Evolutionary conservation across 2,113 vertebrate genomes (phyloP).

Genomic region (Chionodraco myersi): DNA sequence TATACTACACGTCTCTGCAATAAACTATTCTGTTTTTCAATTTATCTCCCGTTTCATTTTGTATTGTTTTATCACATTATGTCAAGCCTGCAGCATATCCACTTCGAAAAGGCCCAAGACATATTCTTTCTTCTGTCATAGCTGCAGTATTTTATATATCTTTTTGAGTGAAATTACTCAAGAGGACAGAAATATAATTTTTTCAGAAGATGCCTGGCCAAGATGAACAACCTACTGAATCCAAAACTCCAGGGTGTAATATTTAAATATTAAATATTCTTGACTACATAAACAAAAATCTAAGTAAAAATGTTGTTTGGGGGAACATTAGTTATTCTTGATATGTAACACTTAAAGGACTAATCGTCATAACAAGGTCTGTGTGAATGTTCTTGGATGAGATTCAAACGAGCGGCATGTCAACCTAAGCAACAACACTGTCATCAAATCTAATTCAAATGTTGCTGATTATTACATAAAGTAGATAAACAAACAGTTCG

Average conservation of each 20-base stretch:
- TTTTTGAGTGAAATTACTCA: not conserved
- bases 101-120: not conserved
- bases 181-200: not conserved
- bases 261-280: not conserved
- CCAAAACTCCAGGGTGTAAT: not conserved
- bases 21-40: not conserved
- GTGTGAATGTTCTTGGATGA: not conserved
- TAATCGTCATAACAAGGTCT: not conserved
- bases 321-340: not conserved
- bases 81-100: not conserved
- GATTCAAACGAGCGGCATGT: not conserved
- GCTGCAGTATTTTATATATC: not conserved
- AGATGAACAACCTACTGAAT: not conserved
- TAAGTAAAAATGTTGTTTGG: no score
- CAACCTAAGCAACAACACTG: not conserved
- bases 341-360: not conserved
- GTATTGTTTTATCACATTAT: not conserved
- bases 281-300: not conserved
- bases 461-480: not conserved
- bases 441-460: not conserved
- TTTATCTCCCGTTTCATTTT: not conserved
- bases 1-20: not conserved
- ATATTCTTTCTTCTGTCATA: not conserved
- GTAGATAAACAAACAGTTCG: not conserved
- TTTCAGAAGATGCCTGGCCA: not conserved